Conservation (phyloP, 2,113 vertebrate species). For the Channa maculata region DNA sequence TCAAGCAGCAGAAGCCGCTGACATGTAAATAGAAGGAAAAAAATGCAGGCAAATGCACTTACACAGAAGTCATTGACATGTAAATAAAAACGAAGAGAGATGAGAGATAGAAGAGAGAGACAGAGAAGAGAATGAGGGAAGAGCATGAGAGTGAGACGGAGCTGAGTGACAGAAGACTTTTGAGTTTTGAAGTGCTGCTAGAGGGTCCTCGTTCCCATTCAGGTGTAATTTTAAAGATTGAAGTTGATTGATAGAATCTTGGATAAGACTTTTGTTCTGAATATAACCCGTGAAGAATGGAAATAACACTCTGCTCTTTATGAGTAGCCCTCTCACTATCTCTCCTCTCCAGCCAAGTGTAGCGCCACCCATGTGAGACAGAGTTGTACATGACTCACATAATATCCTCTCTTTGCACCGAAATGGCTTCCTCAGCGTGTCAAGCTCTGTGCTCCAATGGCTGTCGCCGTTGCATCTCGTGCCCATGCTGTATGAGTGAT, state of each 20-base stretch:
- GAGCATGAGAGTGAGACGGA: constrained; percentile 19
- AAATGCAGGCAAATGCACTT: constrained; percentile 55
- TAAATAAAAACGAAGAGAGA: constrained; percentile 66
- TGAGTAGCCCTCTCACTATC: constrained; percentile 22
- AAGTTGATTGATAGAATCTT: constrained; percentile 68
- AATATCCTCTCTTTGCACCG: constrained; percentile 64
- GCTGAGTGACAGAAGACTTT: constrained; percentile 50
- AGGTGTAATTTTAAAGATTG: constrained; percentile 69
- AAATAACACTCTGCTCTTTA: constrained; percentile 45
- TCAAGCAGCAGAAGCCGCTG: constrained; percentile 69
- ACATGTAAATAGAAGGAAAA: constrained; percentile 74
- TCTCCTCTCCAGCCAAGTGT: constrained; percentile 56
- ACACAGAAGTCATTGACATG: constrained; percentile 75
- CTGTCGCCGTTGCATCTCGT: constrained; percentile 61
- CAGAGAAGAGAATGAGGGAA: neutral
- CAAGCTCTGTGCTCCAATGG: constrained; percentile 60
- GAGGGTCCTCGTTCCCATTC: constrained; percentile 48
- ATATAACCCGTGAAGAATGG: constrained; percentile 52
- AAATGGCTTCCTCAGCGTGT: constrained; percentile 71
- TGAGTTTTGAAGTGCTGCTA: constrained; percentile 55
- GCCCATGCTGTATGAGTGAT: constrained; percentile 73
- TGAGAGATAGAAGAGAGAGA: constrained; percentile 52
- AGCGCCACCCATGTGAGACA: constrained; percentile 63
- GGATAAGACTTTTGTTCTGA: constrained; percentile 39
- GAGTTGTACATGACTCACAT: constrained; percentile 65